Conservation (phyloP, 2,797 vertebrate genomes). For the Luscinia megarhynchos region DNA sequence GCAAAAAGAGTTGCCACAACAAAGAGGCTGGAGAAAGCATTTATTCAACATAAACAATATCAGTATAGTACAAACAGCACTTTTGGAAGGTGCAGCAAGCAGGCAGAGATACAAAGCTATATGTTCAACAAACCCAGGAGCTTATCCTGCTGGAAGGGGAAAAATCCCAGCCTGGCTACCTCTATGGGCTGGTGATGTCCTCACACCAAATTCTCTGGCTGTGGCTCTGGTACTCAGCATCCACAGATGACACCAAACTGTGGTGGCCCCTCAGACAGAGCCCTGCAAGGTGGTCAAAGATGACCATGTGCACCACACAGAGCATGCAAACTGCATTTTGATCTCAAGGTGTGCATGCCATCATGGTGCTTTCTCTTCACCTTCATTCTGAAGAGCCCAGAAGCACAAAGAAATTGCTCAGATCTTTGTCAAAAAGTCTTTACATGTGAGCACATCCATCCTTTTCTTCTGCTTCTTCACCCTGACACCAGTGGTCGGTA, state of each 20-base stretch:
- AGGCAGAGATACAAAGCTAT: neutral
- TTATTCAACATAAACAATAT: constrained; percentile 60
- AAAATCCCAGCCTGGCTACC: neutral
- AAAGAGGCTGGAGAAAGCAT: constrained; percentile 52
- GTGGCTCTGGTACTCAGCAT: neutral
- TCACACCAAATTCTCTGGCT: neutral
- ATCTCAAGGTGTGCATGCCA: neutral
- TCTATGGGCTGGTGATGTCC: neutral
- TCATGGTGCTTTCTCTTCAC: neutral
- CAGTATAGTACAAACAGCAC: constrained; percentile 29
- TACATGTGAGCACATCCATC: neutral
- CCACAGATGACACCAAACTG: neutral
- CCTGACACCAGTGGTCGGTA: neutral
- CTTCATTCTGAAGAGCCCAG: neutral
- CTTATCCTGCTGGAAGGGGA: neutral
- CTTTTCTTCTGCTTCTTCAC: constrained; percentile 29
- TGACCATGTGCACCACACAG: fast-evolving
- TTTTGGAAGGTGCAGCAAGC: constrained; percentile 4
- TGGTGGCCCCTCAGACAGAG: neutral
- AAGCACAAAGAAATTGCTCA: neutral
- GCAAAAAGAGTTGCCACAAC: constrained; percentile 58
- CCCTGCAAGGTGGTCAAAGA: neutral
- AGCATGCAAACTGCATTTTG: neutral
- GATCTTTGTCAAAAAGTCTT: neutral
- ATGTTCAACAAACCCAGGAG: neutral